Base-by-base conservation (phyloP, 2,888 invertebrate species). In the Pollenia angustigena region DNA sequence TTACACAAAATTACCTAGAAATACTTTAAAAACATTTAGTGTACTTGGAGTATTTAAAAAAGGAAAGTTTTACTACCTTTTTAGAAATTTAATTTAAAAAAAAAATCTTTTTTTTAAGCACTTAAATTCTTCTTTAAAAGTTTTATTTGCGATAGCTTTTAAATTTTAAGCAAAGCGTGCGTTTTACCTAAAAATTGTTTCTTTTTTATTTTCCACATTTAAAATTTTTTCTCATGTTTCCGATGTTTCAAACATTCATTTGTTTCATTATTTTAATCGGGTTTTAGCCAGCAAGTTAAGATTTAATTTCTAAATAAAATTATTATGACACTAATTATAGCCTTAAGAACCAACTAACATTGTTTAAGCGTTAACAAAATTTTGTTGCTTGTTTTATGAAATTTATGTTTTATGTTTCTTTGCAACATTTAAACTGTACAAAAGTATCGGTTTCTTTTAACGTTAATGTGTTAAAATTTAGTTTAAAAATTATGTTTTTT, bases 261-360 rank as follows among this genome's bases (percentile, higher is more conserved):
- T 23, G 23, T 23, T 2, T 23, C 23, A 23, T 2, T 23, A 2
- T 23, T 23, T 23, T 3, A 23, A 23, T 23, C 23, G 23, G 23
- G 23, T 1, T 23, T 23, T 23, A 23, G 23, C 23, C 23, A 46
- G 4, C 7, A n/a, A 12, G 18, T n/a, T 58, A 2, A 40, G 23
- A 44, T n/a, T 52, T 42, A 64, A 75, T 52, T 23, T 44, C 58
- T 81, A 23, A 52, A 42, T 23, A 64, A 72, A 64, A 68, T 78
- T 83, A 71, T 83, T 83, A 71, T 83, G 32, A 66, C 50, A 44
- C 44, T 78, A 78, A 78, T 78, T 78, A 72, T 66, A 42, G 56
- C 71, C 48, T 44, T 44, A 64, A 72, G 75, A 32, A 6, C 12
- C 40, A 42, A 16, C 16, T 58, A 18, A 68, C 52, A 46, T 12